phyloP scores from a whole-genome alignment of 2,888 invertebrate species.

The Acleris emargana region DNA sequence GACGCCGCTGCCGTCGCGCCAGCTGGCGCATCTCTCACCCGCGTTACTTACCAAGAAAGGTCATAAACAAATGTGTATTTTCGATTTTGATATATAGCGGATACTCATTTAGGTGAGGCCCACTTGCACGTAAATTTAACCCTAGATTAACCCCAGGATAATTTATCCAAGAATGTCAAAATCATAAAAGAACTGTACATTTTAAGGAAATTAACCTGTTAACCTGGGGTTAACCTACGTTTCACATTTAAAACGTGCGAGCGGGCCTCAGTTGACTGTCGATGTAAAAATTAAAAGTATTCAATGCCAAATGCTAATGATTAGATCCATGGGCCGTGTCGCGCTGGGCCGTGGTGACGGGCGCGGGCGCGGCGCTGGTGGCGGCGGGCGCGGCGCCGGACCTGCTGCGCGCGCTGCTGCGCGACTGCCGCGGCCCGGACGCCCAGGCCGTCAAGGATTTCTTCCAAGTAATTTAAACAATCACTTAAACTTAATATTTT shows the following conservation, averaged over 20 bases:
- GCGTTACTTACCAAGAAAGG: constrained; percentile 68
- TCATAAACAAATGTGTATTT: constrained; percentile 46
- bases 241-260: no score
- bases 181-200: no score
- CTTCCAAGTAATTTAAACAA: constrained; percentile 85
- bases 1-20: constrained; percentile 64
- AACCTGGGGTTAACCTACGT: no score
- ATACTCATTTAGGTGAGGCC: no score
- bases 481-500: neutral
- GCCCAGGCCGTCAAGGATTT: constrained; percentile 92
- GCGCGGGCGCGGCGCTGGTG: constrained; percentile 93
- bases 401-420: constrained; percentile 90
- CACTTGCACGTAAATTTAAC: no score
- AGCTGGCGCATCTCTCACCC: constrained; percentile 61
- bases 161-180: no score
- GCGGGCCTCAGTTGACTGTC: no score
- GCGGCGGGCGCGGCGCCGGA: constrained; percentile 94
- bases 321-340: constrained; percentile 71
- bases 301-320: neutral
- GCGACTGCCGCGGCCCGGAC: constrained; percentile 93
- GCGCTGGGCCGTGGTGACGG: constrained; percentile 92
- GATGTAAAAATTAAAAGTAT: no score
- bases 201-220: no score
- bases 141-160: no score
- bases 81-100: constrained; percentile 58